Evolutionary conservation across 2,797 vertebrate genomes (phyloP), one percentile per base, ranked within the genome.

Genomic region (Sebastes glaucus): DNA sequence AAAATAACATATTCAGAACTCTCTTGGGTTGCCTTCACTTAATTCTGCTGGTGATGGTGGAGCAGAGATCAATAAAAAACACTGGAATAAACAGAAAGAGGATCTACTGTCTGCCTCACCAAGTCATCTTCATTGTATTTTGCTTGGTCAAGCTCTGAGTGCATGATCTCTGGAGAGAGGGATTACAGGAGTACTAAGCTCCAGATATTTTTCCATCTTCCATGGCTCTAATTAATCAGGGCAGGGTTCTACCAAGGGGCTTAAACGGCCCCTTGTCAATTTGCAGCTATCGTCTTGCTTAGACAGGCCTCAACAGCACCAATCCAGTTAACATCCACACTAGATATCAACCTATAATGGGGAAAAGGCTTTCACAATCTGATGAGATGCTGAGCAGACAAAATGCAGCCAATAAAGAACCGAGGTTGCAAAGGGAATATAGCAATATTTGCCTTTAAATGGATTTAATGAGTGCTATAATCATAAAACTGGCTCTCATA

Each of bases 141-240:
- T 88, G 77, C 79, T 81, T 88, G 85, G 88, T 90, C 90, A 87
- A 89, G 78, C 76, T 80, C 78, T 63, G 83, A 86, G 85, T 84
- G 65, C 81, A 81, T 83, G 80, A 88, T 91, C 90, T 88, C 84
- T 25, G 61, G 86, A 89, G 90, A 80, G 74, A 55, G 49, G 86
- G 92, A 94, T 94, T 94, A 91, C 76, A 89, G 84, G 25, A 87
- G 86, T 55, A 65, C 80, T 92, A 91, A 93, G 78, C 91, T 91
- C 70, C 80, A 89, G 80, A 88, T 89, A 76, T 89, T 81, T 89
- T 76, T 77, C 81, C 85, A 91, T 94, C 87, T 91, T 91, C 87
- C 62, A 30, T 74, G 80, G 81, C 86, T 92, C 92, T 94, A 93
- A 94, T 95, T 93, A 95, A 94, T 92, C 93, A 88, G 93, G 79